Evolutionary conservation across 2,888 invertebrate genomes (phyloP).

Genomic region (Cryptocephalus moraei): DNA sequence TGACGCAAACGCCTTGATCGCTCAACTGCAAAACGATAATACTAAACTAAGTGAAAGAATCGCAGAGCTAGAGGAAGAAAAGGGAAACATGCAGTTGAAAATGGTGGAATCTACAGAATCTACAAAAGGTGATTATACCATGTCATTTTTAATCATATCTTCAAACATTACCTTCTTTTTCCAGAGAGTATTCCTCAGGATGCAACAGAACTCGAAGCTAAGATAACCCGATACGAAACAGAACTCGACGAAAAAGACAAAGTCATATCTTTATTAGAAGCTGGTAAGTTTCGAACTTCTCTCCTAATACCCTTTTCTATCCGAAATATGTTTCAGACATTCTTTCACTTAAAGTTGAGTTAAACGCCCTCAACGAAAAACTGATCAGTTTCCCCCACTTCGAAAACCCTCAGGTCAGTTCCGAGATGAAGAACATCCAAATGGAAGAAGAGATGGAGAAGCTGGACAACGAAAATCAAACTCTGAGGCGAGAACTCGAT

Average conservation of each 20-base stretch:
- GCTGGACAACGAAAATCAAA: conserved; percentile 42
- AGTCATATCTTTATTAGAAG: conserved; percentile 24
- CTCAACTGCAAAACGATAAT: conserved; percentile 51
- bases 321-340: conserved; percentile 38
- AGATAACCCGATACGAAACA: conserved; percentile 18
- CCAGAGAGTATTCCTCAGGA: conserved; percentile 24
- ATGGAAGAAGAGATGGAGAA: conserved; percentile 65
- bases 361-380: conserved; percentile 50
- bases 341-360: conserved; percentile 49
- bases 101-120: conserved; percentile 55
- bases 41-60: conserved; percentile 61
- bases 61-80: conserved; percentile 73
- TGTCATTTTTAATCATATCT: not conserved
- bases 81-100: conserved; percentile 80
- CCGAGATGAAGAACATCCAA: conserved; percentile 68
- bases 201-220: conserved; percentile 24
- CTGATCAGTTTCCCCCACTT: conserved; percentile 50
- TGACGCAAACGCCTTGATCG: conserved; percentile 57
- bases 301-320: not conserved
- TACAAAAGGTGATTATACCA: conserved; percentile 13
- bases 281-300: conserved; percentile 20
- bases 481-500: conserved; percentile 42
- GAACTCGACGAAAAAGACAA: conserved; percentile 24
- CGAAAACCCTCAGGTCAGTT: conserved; percentile 60
- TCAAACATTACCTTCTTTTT: conserved; percentile 11